These are phyloP conservation scores for Epinotia brunnichana DNA, from an alignment of 2,888 invertebrate genomes.

Conservation along the genomic window DNA sequence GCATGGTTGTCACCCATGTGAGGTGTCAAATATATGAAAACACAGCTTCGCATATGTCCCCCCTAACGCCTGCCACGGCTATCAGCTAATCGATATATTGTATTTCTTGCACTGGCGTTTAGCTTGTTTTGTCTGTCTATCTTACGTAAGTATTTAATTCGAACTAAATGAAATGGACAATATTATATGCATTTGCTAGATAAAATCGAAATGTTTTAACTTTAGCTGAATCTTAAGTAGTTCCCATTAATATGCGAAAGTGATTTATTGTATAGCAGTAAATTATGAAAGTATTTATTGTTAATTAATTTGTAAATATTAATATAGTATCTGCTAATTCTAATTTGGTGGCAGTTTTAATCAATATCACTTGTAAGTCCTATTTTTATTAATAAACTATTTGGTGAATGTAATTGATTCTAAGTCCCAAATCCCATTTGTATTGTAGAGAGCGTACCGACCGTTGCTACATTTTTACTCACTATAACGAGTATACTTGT, in stretches of 20 bases:
- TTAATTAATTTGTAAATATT: conserved; percentile 34
- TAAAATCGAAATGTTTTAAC: conserved; percentile 10
- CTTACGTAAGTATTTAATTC: conserved; percentile 3
- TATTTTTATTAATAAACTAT: conserved; percentile 5
- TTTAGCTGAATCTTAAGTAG: not conserved
- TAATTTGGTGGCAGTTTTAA: conserved; percentile 23
- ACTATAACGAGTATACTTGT: too few relatives aligned
- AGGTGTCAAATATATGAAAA: too few relatives aligned
- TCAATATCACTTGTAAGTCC: not conserved
- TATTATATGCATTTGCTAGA: conserved; percentile 9
- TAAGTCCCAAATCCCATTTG: not conserved
- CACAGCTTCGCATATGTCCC: too few relatives aligned
- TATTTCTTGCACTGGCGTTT: not conserved
- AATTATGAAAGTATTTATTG: conserved; percentile 30
- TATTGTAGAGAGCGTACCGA: not conserved
- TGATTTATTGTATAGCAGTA: conserved; percentile 28
- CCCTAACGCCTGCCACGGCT: too few relatives aligned
- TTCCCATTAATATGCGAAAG: not conserved
- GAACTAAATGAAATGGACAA: conserved; percentile 22
- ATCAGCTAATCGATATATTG: not conserved
- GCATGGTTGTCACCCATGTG: too few relatives aligned
- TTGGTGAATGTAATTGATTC: not conserved
- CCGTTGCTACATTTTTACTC: not conserved
- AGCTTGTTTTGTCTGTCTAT: not conserved
- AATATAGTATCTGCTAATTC: conserved; percentile 21